phyloP scores from a whole-genome alignment of 2,797 vertebrate species.

The Eurystomus glaucurus region DNA sequence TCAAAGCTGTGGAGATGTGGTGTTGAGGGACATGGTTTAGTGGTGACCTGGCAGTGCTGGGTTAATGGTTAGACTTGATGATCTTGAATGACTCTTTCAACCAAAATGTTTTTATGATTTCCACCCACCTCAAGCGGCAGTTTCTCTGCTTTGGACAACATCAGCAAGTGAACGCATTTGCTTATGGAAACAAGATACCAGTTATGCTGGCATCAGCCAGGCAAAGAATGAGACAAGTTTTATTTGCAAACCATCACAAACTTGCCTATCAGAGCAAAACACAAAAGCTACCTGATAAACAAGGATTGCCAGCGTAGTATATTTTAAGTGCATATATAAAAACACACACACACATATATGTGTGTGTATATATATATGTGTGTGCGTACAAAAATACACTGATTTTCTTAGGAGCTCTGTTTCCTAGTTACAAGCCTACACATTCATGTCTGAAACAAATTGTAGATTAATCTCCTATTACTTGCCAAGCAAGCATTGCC shows the following conservation, averaged over 20 bases:
- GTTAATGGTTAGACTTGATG: neutral
- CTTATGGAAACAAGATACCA: neutral
- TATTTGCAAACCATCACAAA: neutral
- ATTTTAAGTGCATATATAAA: neutral
- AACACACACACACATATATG: accelerated
- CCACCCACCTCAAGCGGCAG: neutral
- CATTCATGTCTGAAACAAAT: neutral
- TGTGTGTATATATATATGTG: accelerated
- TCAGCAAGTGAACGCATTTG: neutral
- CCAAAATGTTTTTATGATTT: neutral
- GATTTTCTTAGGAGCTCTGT: neutral
- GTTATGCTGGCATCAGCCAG: neutral
- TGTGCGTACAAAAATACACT: neutral
- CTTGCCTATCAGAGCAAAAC: neutral
- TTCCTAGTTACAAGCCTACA: neutral
- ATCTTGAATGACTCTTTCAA: neutral
- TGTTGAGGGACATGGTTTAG: neutral
- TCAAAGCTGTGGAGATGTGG: neutral
- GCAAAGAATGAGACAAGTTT: neutral
- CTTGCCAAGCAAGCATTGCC: neutral
- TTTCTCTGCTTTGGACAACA: neutral
- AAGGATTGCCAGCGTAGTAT: neutral
- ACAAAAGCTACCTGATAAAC: neutral
- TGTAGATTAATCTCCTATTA: neutral
- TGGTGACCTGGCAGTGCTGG: neutral